Evolutionary conservation across 2,113 vertebrate species (phyloP).

Genomic region (Hoplias malabaricus): DNA sequence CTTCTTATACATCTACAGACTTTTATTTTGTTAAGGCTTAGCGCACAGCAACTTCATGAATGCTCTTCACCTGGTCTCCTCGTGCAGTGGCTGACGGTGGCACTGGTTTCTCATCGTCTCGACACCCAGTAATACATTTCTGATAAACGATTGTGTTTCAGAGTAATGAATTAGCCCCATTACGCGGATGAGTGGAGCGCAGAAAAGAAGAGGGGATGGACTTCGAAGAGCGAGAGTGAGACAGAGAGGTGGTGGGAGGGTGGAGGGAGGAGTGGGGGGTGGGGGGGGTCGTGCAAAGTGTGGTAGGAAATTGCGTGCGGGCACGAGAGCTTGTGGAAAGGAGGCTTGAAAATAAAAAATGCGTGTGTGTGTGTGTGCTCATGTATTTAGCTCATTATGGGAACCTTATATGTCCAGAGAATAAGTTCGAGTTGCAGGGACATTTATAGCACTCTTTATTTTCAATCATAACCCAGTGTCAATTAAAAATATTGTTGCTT

Average conservation of each 20-base stretch:
- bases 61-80: not conserved
- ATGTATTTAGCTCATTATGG: not conserved
- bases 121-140: slow-evolving; percentile 39
- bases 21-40: not conserved
- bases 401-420: not conserved
- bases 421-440: not conserved
- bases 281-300: slow-evolving; percentile 12
- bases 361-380: not conserved
- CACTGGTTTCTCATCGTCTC: slow-evolving; percentile 32
- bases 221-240: not conserved
- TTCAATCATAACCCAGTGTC: no score
- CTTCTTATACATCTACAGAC: not conserved
- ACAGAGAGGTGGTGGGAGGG: not conserved
- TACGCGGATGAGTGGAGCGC: slow-evolving; percentile 52
- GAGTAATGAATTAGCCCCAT: slow-evolving; percentile 56
- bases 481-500: no score
- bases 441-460: no score
- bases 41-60: not conserved
- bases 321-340: slow-evolving; percentile 13
- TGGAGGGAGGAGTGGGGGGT: no score
- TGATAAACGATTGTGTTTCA: slow-evolving; percentile 51
- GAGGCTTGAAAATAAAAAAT: not conserved
- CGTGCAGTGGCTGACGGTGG: not conserved
- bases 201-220: slow-evolving; percentile 35
- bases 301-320: slow-evolving; percentile 23